A percentile compares a stretch with the other conserved stretches of the same genome.
These are phyloP conservation scores for Myotis findleyi DNA, from an alignment of 2,797 vertebrate genomes.

Conservation along the genomic window DNA sequence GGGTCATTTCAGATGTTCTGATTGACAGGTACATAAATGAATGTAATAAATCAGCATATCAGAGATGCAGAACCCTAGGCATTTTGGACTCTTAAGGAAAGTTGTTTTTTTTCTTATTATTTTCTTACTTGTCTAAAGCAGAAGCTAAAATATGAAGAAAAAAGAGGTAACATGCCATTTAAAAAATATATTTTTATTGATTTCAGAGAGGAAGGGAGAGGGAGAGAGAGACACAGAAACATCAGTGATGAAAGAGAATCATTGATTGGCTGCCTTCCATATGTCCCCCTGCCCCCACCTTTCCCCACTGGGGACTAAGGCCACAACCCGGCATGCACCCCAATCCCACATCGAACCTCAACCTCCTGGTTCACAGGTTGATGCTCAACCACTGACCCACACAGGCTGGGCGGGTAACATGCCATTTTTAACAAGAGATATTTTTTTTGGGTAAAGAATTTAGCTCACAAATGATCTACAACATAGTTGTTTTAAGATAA, in stretches of 20 bases:
- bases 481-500: background rate
- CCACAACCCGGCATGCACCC: too few species aligned
- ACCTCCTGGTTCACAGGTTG: background rate
- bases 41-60: background rate
- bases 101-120: background rate
- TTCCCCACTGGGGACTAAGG: too few species aligned
- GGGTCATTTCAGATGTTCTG: background rate
- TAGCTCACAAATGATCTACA: conserved; percentile 2
- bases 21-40: background rate
- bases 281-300: too few species aligned
- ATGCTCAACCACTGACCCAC: background rate
- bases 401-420: background rate
- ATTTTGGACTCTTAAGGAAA: background rate
- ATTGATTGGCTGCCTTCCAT: background rate
- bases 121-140: conserved; percentile 17
- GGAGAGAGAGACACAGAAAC: background rate
- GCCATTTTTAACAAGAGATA: conserved; percentile 38
- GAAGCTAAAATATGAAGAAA: conserved; percentile 16
- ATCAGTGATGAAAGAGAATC: background rate
- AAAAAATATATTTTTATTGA: too few species aligned
- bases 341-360: background rate
- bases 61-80: background rate
- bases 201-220: background rate
- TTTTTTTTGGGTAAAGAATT: background rate
- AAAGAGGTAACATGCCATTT: background rate